These are phyloP conservation scores for Gastrophryne carolinensis DNA, from an alignment of 2,797 vertebrate genomes.

Conservation along the genomic window DNA sequence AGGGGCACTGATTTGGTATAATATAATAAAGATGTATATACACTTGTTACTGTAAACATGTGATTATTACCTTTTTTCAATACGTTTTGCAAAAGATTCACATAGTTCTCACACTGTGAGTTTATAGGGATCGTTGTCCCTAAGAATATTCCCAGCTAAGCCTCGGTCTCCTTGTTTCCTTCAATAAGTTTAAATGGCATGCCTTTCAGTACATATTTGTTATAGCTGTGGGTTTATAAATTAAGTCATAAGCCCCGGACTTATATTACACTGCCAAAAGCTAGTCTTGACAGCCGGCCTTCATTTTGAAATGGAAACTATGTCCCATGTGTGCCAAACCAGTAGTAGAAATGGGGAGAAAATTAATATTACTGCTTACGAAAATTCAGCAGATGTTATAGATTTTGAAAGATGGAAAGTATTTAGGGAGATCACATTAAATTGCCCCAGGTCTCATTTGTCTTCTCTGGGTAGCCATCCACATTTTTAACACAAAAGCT, in stretches of 20 bases:
- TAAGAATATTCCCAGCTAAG: neutral
- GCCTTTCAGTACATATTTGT: neutral
- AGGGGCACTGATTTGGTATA: too few relatives aligned
- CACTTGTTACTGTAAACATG: too few relatives aligned
- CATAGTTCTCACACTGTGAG: neutral
- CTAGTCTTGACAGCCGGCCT: neutral
- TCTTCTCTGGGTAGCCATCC: conserved; percentile 5
- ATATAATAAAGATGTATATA: too few relatives aligned
- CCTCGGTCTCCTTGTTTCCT: conserved; percentile 14
- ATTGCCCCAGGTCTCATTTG: conserved; percentile 11
- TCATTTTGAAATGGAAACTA: conserved; percentile 29
- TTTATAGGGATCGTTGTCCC: neutral
- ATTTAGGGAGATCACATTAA: conserved; percentile 1
- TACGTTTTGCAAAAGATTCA: too few relatives aligned
- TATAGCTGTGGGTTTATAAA: conserved; percentile 13
- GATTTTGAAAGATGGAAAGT: neutral
- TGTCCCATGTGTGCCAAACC: neutral
- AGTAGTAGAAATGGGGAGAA: conserved; percentile 13
- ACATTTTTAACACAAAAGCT: neutral
- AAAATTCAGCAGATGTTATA: neutral
- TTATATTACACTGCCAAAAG: neutral
- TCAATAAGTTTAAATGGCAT: neutral
- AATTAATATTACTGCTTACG: neutral
- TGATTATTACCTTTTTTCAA: too few relatives aligned
- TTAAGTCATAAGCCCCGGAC: neutral